phyloP scores from a whole-genome alignment of 1,140 invertebrate species.

The Drosophila busckii region DNA sequence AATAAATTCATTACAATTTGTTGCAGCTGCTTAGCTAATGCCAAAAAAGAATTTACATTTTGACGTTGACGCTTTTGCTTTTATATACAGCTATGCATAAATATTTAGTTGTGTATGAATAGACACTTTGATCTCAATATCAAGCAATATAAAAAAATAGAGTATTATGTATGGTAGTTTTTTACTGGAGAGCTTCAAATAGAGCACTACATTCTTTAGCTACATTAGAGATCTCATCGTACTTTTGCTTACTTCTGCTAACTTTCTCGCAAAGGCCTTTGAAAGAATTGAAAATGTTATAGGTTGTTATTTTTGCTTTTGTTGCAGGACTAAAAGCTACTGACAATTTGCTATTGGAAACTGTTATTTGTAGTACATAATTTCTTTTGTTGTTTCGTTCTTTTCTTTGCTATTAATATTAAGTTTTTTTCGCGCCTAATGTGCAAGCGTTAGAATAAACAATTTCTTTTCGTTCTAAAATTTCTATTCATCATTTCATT shows the following conservation, averaged over 20 bases:
- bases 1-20: conserved; percentile 53
- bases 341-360: conserved; percentile 8
- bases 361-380: not conserved
- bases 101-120: conserved; percentile 2
- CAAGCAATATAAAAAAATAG: conserved; percentile 67
- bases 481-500: conserved; percentile 3
- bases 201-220: conserved; percentile 10
- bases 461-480: conserved; percentile 14
- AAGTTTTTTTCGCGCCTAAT: conserved; percentile 2
- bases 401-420: conserved; percentile 10
- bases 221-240: conserved; percentile 1
- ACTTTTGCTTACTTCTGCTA: conserved; percentile 7
- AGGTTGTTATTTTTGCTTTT: conserved; percentile 7
- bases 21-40: conserved; percentile 1
- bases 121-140: conserved; percentile 16
- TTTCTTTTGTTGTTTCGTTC: conserved; percentile 5
- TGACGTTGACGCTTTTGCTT: conserved; percentile 3
- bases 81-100: conserved; percentile 9
- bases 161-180: conserved; percentile 26
- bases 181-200: conserved; percentile 25
- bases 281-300: conserved; percentile 42
- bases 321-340: not conserved
- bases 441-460: conserved; percentile 31
- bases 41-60: conserved; percentile 31
- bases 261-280: conserved; percentile 31